Conservation (phyloP, 2,888 invertebrate genomes). For the Tuberolachnus salignus region DNA sequence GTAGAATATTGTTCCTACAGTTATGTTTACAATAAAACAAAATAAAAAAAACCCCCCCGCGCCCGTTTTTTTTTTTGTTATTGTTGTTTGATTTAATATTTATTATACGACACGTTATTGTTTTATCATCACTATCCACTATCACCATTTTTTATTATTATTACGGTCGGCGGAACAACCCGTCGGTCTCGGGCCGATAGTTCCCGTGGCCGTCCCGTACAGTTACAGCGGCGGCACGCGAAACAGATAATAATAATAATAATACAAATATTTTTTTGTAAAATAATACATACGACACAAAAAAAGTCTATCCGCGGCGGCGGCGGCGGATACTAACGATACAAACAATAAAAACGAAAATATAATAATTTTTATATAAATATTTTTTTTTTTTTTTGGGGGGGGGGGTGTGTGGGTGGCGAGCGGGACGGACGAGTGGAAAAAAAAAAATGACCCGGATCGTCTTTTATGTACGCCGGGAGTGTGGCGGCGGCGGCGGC, state of each 20-base stretch:
- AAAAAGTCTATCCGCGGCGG: no score
- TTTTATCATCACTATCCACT: no score
- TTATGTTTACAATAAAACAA: no score
- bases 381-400: no score
- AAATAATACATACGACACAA: no score
- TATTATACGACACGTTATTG: slow-evolving; percentile 27
- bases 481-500: slow-evolving; percentile 10
- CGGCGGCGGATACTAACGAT: slow-evolving; percentile 36
- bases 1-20: no score
- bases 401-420: not conserved
- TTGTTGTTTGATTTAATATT: not conserved
- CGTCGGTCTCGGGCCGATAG: slow-evolving; percentile 51
- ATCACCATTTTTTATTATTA: slow-evolving; percentile 3
- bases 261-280: no score
- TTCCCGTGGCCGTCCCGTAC: not conserved
- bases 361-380: no score
- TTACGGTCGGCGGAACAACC: slow-evolving; percentile 1
- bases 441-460: slow-evolving; percentile 42
- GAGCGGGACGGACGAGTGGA: not conserved
- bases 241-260: slow-evolving; percentile 20
- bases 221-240: not conserved
- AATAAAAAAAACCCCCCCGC: no score
- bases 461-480: slow-evolving; percentile 30
- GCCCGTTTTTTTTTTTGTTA: not conserved
- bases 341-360: slow-evolving; percentile 47